These are phyloP conservation scores for Lota lota DNA, from an alignment of 2,113 vertebrate species.

Conservation along the genomic window DNA sequence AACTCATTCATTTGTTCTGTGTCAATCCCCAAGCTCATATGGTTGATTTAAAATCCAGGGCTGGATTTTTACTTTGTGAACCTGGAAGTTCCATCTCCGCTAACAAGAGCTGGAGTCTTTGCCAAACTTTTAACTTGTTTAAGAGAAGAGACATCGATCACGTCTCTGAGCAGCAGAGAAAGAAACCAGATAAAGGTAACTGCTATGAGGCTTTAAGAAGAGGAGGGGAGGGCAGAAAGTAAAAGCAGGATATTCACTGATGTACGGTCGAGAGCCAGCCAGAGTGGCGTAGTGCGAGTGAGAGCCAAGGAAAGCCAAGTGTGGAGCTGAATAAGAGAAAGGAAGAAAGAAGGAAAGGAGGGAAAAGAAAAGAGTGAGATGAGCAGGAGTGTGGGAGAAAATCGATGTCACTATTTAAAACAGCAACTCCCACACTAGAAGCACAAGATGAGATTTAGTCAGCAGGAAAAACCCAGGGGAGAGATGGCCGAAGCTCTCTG, in stretches of 20 bases:
- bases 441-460: slow-evolving; percentile 61
- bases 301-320: slow-evolving; percentile 80
- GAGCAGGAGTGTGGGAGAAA: slow-evolving; percentile 65
- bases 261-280: slow-evolving; percentile 79
- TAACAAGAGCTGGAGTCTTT: too few species aligned
- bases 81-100: neutral
- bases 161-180: slow-evolving; percentile 57
- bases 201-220: slow-evolving; percentile 27
- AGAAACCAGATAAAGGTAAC: slow-evolving; percentile 32
- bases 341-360: slow-evolving; percentile 51
- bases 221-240: slow-evolving; percentile 45
- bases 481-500: slow-evolving; percentile 15
- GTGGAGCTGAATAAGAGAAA: slow-evolving; percentile 71
- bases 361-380: slow-evolving; percentile 65
- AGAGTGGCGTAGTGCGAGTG: slow-evolving; percentile 82
- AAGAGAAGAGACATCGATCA: slow-evolving; percentile 26
- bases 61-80: slow-evolving; percentile 1
- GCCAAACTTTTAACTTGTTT: too few species aligned
- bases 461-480: slow-evolving; percentile 46
- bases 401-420: slow-evolving; percentile 45
- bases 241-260: slow-evolving; percentile 78
- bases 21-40: too few species aligned
- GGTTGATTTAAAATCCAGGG: too few species aligned
- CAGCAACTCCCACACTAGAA: slow-evolving; percentile 28
- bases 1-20: too few species aligned